Evolutionary conservation across 2,113 vertebrate genomes (phyloP).

Genomic region (Dromas ardeola): DNA sequence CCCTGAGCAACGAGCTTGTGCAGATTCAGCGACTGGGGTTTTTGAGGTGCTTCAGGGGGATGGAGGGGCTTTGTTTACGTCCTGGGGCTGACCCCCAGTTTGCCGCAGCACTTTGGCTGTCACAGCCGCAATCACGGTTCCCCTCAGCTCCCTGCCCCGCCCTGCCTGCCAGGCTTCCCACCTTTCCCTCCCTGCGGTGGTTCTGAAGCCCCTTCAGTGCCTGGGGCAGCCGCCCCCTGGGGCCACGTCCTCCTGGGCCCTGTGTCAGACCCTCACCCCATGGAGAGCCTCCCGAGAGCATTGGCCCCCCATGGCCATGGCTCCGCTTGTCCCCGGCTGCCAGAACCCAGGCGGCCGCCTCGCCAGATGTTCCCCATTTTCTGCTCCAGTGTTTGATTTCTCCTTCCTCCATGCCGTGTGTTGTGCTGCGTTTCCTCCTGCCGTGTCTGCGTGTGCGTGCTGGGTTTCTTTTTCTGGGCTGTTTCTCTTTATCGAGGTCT

Average conservation of each 20-base stretch:
- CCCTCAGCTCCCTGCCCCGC: not conserved
- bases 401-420: not conserved
- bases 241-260: not conserved
- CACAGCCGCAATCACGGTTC: accelerated
- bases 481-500: not conserved
- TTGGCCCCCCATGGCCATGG: accelerated
- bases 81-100: not conserved
- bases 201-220: not conserved
- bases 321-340: accelerated
- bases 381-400: not conserved
- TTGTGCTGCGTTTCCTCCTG: not conserved
- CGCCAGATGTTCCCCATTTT: slow-evolving; percentile 38
- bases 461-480: not conserved
- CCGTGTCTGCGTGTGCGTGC: accelerated
- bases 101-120: accelerated
- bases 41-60: not conserved
- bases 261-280: accelerated
- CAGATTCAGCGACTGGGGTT: accelerated
- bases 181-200: accelerated
- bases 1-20: accelerated
- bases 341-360: accelerated
- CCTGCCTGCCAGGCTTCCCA: not conserved
- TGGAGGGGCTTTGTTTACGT: not conserved
- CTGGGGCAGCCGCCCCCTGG: accelerated
- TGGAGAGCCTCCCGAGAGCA: accelerated